These are phyloP conservation scores for Byasa hedistus DNA, from an alignment of 2,888 invertebrate genomes.

Conservation along the genomic window DNA sequence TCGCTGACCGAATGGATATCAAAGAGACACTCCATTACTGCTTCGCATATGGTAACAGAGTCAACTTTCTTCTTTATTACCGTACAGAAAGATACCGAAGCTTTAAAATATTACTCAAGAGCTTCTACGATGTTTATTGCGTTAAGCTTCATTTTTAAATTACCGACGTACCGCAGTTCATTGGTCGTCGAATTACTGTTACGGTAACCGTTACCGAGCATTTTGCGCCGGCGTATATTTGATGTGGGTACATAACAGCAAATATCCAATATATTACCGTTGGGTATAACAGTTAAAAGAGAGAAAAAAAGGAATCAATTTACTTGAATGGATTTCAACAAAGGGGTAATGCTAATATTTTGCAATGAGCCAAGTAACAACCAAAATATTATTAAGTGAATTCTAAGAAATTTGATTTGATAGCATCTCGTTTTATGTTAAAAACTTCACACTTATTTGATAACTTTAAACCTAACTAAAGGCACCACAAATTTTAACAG, in stretches of 20 bases:
- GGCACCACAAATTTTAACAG: no score
- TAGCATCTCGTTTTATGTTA: not conserved
- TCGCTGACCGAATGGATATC: constrained; percentile 44
- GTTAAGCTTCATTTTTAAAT: constrained; percentile 28
- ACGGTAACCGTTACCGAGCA: constrained; percentile 22
- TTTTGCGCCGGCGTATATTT: constrained; percentile 16
- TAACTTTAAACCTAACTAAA: not conserved
- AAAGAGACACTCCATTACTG: constrained; percentile 36
- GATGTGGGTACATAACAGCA: constrained; percentile 4
- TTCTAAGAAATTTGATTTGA: not conserved
- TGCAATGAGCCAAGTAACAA: not conserved
- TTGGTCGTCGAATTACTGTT: constrained; percentile 22
- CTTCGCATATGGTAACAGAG: constrained; percentile 40
- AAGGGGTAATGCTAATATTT: not conserved
- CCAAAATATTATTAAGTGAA: not conserved
- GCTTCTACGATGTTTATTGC: constrained; percentile 14
- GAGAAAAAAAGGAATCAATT: constrained; percentile 1
- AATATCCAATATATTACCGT: constrained; percentile 14
- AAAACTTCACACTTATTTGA: not conserved
- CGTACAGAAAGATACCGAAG: constrained; percentile 32
- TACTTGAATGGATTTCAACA: not conserved
- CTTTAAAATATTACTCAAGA: constrained; percentile 3
- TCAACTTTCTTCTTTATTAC: constrained; percentile 55
- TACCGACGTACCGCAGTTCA: constrained; percentile 21
- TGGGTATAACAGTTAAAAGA: constrained; percentile 8